Percentiles rank a stretch among this genome's conserved stretches.
phyloP scores from a whole-genome alignment of 2,888 invertebrate genomes.

The Mimumesa dahlbomi region DNA sequence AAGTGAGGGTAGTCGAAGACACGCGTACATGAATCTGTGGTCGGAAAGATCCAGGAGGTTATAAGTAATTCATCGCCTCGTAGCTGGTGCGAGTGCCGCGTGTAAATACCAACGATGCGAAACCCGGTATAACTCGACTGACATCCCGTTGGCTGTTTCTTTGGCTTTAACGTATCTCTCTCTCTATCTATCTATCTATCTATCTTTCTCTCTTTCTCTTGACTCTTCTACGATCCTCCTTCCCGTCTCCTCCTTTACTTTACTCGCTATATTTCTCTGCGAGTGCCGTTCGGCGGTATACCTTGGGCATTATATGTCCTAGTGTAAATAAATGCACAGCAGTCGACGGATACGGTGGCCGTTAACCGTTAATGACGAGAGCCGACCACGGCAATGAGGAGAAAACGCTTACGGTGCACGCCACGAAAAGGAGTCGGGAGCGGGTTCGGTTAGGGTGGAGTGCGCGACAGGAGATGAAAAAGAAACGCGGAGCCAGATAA shows the following conservation, averaged over 20 bases:
- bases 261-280: conserved; percentile 9
- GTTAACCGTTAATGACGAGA: conserved; percentile 59
- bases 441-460: conserved; percentile 37
- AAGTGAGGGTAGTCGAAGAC: conserved; percentile 14
- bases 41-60: conserved; percentile 45
- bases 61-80: conserved; percentile 67
- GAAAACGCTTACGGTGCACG: conserved; percentile 49
- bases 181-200: too few relatives aligned
- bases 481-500: conserved; percentile 52
- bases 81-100: conserved; percentile 37
- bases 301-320: conserved; percentile 46
- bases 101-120: conserved; percentile 58
- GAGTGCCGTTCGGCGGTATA: conserved; percentile 10
- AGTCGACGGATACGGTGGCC: conserved; percentile 30
- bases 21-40: conserved; percentile 28
- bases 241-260: background rate
- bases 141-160: conserved; percentile 24
- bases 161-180: conserved; percentile 11
- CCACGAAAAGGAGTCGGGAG: conserved; percentile 27
- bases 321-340: conserved; percentile 63
- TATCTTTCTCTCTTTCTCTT: conserved; percentile 1
- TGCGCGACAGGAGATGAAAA: conserved; percentile 49
- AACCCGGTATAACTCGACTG: conserved; percentile 40
- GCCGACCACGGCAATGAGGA: conserved; percentile 29
- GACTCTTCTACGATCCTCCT: background rate